Evolutionary conservation across 1,140 invertebrate species (phyloP).

Genomic region (Dendrolimus kikuchii): DNA sequence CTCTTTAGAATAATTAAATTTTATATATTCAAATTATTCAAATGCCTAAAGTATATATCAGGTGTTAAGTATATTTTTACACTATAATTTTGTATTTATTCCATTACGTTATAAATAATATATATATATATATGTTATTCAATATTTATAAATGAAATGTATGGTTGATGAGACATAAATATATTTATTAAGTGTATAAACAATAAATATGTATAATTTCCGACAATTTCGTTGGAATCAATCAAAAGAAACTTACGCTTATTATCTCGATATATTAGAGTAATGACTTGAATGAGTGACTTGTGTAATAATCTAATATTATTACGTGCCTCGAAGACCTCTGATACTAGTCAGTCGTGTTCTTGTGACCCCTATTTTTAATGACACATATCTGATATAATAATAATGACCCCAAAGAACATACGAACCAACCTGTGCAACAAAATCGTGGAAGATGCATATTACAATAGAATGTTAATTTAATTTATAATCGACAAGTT

Average conservation of each 20-base stretch:
- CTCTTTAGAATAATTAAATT: conserved; percentile 26
- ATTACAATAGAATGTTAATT: too few species aligned
- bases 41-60: conserved; percentile 26
- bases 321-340: conserved; percentile 49
- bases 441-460: too few species aligned
- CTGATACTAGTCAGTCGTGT: conserved; percentile 19
- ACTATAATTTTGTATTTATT: conserved; percentile 39
- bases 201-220: conserved; percentile 29
- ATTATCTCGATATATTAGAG: conserved; percentile 63
- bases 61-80: conserved; percentile 46
- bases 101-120: conserved; percentile 20
- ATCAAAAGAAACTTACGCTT: conserved; percentile 60
- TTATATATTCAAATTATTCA: conserved; percentile 20
- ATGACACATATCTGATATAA: conserved; percentile 12
- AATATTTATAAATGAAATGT: conserved; percentile 24
- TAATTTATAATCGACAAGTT: too few species aligned
- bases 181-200: conserved; percentile 28
- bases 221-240: conserved; percentile 30
- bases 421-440: too few species aligned
- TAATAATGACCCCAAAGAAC: conserved; percentile 4
- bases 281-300: conserved; percentile 49
- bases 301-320: conserved; percentile 43
- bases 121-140: conserved; percentile 11
- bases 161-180: conserved; percentile 27
- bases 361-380: background rate